Conservation (phyloP, 2,797 vertebrate species). For the Gobionotothen gibberifrons region DNA sequence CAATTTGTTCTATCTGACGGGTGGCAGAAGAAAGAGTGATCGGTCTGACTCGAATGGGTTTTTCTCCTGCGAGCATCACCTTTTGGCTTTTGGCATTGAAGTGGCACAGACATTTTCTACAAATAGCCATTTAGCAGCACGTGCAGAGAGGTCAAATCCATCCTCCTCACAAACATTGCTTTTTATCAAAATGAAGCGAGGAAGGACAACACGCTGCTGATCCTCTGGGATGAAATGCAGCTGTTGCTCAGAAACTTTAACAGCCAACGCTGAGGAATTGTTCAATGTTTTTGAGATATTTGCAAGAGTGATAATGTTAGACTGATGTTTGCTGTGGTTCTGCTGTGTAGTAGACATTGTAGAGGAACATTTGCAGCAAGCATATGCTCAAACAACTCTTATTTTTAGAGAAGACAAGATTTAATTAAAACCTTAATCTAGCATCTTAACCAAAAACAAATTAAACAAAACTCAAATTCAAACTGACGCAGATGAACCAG, state of each 20-base stretch:
- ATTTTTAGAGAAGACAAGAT: neutral
- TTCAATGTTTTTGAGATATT: too few species aligned
- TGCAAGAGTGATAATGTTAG: slow-evolving; percentile 2
- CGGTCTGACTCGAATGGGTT: slow-evolving; percentile 69
- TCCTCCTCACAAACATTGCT: slow-evolving; percentile 60
- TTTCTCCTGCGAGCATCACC: slow-evolving; percentile 74
- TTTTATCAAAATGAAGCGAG: slow-evolving; percentile 69
- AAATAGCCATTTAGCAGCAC: slow-evolving; percentile 69
- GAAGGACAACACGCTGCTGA: slow-evolving; percentile 51
- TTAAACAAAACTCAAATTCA: too few species aligned
- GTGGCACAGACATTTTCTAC: slow-evolving; percentile 68
- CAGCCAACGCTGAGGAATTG: slow-evolving; percentile 34
- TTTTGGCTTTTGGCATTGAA: slow-evolving; percentile 77
- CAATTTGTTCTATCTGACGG: slow-evolving; percentile 87
- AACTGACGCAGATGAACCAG: too few species aligned
- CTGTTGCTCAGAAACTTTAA: slow-evolving; percentile 32
- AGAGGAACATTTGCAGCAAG: neutral
- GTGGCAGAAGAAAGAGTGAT: slow-evolving; percentile 78
- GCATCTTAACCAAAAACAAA: too few species aligned
- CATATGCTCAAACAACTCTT: neutral
- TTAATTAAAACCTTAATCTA: neutral
- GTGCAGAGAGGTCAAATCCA: slow-evolving; percentile 61
- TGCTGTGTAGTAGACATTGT: neutral
- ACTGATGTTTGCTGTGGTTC: neutral
- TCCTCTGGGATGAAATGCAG: slow-evolving; percentile 41